These are phyloP conservation scores for Pluvianellus socialis DNA, from an alignment of 2,113 vertebrate genomes.

Conservation along the genomic window DNA sequence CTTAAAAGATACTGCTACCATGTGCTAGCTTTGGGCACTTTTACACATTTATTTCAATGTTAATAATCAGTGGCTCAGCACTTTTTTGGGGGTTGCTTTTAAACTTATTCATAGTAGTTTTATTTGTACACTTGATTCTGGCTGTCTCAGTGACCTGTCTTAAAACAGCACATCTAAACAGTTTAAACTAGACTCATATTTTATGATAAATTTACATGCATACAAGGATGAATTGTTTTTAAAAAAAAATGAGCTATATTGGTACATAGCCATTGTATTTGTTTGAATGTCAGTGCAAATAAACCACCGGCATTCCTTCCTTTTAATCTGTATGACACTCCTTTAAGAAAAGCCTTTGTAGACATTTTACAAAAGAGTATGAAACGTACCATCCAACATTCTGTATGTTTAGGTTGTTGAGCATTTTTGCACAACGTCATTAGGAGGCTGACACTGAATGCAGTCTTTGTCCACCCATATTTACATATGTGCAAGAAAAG, in stretches of 20 bases:
- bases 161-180: slow-evolving; percentile 91
- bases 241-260: slow-evolving; percentile 47
- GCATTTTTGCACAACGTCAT: slow-evolving; percentile 86
- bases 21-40: slow-evolving; percentile 83
- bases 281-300: slow-evolving; percentile 70
- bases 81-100: slow-evolving; percentile 77
- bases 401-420: slow-evolving; percentile 84
- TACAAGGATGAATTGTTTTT: slow-evolving; percentile 69
- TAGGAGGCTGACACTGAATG: slow-evolving; percentile 77
- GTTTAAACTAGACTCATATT: slow-evolving; percentile 77
- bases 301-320: slow-evolving; percentile 73
- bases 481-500: slow-evolving; percentile 87
- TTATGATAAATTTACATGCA: slow-evolving; percentile 70
- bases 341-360: slow-evolving; percentile 77
- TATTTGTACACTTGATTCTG: slow-evolving; percentile 80
- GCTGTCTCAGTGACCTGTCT: slow-evolving; percentile 74
- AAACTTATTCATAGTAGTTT: slow-evolving; percentile 76
- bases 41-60: slow-evolving; percentile 87
- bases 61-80: slow-evolving; percentile 81
- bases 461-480: slow-evolving; percentile 81
- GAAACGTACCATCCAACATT: slow-evolving; percentile 75
- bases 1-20: slow-evolving; percentile 79
- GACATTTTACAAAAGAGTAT: slow-evolving; percentile 75
- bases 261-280: slow-evolving; percentile 66
- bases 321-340: slow-evolving; percentile 74